A percentile compares a stretch with the other conserved stretches of the same genome.
These are phyloP conservation scores for Gallinago undulata DNA, from an alignment of 2,113 vertebrate genomes.

Conservation along the genomic window DNA sequence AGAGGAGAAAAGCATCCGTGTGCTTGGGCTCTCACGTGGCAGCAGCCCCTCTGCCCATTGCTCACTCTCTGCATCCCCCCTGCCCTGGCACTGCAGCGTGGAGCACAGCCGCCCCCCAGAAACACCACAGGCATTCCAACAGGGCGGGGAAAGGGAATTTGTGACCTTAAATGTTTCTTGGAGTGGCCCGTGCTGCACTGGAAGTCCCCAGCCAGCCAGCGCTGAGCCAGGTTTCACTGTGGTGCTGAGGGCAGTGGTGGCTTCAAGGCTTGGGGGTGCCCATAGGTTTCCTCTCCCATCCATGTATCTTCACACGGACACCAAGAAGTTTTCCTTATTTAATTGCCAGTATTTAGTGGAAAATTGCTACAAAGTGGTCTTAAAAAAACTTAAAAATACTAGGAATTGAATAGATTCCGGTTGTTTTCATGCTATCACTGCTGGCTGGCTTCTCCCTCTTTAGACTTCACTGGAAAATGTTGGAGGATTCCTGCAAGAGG, in stretches of 20 bases:
- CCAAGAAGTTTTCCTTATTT: background rate
- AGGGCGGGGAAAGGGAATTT: background rate
- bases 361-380: background rate
- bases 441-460: background rate
- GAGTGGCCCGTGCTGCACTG: background rate
- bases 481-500: background rate
- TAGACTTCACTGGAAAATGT: background rate
- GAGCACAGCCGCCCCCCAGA: background rate
- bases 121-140: background rate
- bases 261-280: background rate
- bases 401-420: background rate
- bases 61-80: rapidly evolving
- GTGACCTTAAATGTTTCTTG: background rate
- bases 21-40: background rate
- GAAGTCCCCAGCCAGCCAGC: background rate
- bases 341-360: background rate
- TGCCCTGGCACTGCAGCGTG: background rate
- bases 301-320: background rate
- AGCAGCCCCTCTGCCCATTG: background rate
- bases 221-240: background rate
- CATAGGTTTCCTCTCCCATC: background rate
- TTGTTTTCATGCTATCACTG: background rate
- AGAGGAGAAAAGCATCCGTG: background rate
- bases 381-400: background rate
- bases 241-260: background rate